Evolutionary conservation across 1,140 invertebrate genomes (phyloP).

Genomic region (Pogonognathellus flavescens): DNA sequence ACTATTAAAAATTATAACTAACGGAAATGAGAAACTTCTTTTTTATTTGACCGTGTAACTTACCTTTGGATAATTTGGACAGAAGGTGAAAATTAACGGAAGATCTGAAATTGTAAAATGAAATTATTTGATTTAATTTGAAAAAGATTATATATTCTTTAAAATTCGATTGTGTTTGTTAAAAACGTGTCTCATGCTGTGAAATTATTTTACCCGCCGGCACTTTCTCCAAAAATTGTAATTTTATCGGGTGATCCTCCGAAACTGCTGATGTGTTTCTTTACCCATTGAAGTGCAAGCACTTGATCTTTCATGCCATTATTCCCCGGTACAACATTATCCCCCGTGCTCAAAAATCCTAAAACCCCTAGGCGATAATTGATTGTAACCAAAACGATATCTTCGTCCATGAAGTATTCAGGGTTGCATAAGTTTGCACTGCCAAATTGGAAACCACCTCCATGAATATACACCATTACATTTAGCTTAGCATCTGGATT

Average conservation of each 20-base stretch:
- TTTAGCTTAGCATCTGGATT: neutral
- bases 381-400: constrained; percentile 44
- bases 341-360: constrained; percentile 56
- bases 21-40: no score
- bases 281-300: constrained; percentile 62
- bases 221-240: constrained; percentile 67
- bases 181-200: no score
- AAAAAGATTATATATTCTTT: no score
- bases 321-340: constrained; percentile 53
- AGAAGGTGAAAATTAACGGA: constrained; percentile 54
- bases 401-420: constrained; percentile 56
- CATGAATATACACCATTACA: neutral
- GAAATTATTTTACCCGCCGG: constrained; percentile 54
- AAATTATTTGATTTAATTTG: no score
- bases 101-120: no score
- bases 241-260: constrained; percentile 51
- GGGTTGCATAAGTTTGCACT: neutral
- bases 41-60: no score
- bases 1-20: no score
- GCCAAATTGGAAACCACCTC: neutral
- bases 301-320: constrained; percentile 58
- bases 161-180: no score
- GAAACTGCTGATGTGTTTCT: constrained; percentile 53
- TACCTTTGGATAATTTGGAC: constrained; percentile 55
- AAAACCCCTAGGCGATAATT: constrained; percentile 48